A percentile compares a stretch with the other conserved stretches of the same genome.
Evolutionary conservation across 2,797 vertebrate species (phyloP).

Genomic region (Tympanoctomys barrerae): DNA sequence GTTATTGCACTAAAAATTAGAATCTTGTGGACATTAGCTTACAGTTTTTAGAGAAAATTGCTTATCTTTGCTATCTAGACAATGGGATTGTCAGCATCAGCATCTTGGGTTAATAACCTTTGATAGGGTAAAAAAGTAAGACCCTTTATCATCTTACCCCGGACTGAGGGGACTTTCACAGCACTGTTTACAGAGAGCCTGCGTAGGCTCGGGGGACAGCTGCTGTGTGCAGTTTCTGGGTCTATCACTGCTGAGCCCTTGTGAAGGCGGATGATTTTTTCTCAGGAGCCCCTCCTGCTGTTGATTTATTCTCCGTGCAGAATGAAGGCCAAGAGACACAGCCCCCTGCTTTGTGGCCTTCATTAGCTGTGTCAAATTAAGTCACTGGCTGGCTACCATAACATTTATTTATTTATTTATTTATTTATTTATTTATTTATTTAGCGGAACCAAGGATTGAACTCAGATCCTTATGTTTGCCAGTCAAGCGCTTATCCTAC

Average conservation of each 20-base stretch:
- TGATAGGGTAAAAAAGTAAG: not conserved
- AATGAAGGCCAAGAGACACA: constrained; percentile 35
- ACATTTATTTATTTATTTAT: not conserved
- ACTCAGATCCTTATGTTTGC: too few species aligned
- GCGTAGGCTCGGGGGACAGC: not conserved
- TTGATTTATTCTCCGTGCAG: not conserved
- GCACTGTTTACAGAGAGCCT: not conserved
- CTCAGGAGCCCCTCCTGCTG: not conserved
- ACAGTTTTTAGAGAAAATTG: not conserved
- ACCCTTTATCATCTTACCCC: not conserved
- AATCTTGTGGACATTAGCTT: constrained; percentile 30
- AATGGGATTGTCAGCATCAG: not conserved
- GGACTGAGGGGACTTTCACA: not conserved
- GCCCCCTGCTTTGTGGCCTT: not conserved
- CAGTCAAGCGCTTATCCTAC: too few species aligned
- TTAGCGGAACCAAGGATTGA: too few species aligned
- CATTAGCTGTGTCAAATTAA: not conserved
- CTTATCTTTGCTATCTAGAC: not conserved
- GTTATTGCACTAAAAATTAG: constrained; percentile 35
- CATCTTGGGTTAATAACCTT: not conserved
- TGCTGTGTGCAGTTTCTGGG: not conserved
- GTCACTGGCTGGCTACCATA: not conserved
- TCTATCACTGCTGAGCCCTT: not conserved
- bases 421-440: too few species aligned
- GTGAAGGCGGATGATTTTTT: not conserved